Conservation (phyloP, 2,888 invertebrate genomes). For the Aporophyla lueneburgensis region DNA sequence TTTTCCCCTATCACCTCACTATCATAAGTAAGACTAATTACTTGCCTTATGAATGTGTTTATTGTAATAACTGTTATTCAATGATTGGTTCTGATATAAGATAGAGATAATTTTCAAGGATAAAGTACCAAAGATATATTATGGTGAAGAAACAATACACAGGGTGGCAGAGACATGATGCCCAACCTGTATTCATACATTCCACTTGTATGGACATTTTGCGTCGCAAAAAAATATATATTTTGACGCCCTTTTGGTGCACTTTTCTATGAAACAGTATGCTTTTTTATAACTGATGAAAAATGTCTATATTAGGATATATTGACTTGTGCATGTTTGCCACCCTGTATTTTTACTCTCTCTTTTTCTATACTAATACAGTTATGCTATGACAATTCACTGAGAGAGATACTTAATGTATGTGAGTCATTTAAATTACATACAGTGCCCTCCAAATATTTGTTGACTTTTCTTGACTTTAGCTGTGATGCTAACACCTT, state of each 20-base stretch:
- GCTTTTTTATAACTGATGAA: no score
- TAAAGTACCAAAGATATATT: background rate
- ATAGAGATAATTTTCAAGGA: background rate
- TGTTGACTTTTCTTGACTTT: no score
- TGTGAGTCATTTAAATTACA: background rate
- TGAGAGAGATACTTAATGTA: background rate
- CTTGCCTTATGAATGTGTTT: background rate
- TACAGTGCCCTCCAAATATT: no score
- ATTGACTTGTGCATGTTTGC: no score
- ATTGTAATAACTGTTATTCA: background rate
- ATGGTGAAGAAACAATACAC: background rate
- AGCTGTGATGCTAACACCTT: background rate
- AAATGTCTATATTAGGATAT: no score
- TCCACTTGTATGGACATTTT: no score
- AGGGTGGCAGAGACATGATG: no score
- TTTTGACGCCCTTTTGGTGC: no score
- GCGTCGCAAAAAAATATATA: no score
- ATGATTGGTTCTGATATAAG: background rate
- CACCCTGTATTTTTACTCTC: background rate
- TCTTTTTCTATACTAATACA: background rate
- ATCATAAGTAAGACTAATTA: background rate
- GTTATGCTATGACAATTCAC: background rate
- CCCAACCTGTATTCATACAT: no score
- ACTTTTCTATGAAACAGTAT: no score
- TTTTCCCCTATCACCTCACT: background rate